These are phyloP conservation scores for Rhyacichthys aspro DNA, from an alignment of 2,797 vertebrate species.

Conservation along the genomic window DNA sequence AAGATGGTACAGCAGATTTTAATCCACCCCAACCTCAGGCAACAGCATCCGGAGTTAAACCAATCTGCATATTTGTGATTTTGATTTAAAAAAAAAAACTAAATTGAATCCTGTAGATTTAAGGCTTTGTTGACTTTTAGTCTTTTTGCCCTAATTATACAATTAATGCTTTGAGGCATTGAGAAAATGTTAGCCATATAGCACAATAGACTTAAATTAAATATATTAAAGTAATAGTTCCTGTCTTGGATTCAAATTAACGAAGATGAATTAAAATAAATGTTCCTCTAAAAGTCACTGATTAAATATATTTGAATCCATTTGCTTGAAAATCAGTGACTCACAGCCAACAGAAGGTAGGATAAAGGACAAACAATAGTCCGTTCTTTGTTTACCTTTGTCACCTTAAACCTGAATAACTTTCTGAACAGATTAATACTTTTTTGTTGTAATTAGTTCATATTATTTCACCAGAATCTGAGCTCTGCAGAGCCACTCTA, in stretches of 20 bases:
- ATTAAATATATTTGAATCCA: conserved; percentile 41
- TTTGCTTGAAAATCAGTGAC: conserved; percentile 46
- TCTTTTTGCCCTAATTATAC: conserved; percentile 71
- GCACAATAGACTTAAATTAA: conserved; percentile 65
- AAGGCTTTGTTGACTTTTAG: conserved; percentile 75
- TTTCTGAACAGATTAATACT: conserved; percentile 50
- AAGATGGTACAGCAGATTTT: conserved; percentile 77
- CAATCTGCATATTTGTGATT: conserved; percentile 79
- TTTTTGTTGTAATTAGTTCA: conserved; percentile 55
- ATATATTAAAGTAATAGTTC: conserved; percentile 57
- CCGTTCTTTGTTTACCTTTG: conserved; percentile 4
- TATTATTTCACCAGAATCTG: conserved; percentile 50
- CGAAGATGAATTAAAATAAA: conserved; percentile 63
- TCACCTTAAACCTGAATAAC: conserved; percentile 49
- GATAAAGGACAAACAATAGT: conserved; percentile 1
- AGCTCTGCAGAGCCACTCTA: conserved; percentile 24
- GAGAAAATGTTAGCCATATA: conserved; percentile 73
- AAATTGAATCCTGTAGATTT: conserved; percentile 74
- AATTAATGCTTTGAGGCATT: conserved; percentile 69
- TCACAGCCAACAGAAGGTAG: too few relatives aligned
- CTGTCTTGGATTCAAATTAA: conserved; percentile 36
- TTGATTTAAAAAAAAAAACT: conserved; percentile 67
- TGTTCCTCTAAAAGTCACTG: conserved; percentile 38
- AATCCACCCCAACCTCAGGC: conserved; percentile 57
- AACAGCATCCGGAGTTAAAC: conserved; percentile 69